Percentiles rank a stretch among this genome's conserved stretches.
phyloP scores from a whole-genome alignment of 2,113 vertebrate genomes.

The Amazona vittata region DNA sequence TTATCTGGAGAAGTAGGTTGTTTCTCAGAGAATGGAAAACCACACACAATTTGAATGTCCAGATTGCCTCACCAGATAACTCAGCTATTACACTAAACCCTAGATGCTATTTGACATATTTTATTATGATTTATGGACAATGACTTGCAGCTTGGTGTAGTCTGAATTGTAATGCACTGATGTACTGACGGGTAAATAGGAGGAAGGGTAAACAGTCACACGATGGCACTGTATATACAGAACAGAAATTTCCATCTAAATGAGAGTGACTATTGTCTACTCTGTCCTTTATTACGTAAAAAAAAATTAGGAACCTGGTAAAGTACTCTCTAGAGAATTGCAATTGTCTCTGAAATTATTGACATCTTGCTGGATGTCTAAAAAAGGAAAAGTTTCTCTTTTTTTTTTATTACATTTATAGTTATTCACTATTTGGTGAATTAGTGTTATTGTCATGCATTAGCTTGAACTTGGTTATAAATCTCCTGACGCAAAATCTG shows the following conservation, averaged over 20 bases:
- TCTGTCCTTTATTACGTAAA: background rate
- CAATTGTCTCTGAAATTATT: background rate
- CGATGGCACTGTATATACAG: background rate
- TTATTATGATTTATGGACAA: constrained; percentile 42
- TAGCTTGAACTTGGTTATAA: background rate
- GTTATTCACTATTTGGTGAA: background rate
- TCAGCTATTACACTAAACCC: background rate
- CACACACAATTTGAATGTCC: constrained; percentile 34
- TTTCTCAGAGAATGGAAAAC: constrained; percentile 12
- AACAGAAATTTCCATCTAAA: background rate
- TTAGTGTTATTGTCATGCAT: background rate
- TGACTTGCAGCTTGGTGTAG: background rate
- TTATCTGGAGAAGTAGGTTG: background rate
- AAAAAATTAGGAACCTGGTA: background rate
- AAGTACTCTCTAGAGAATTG: background rate
- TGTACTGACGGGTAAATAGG: background rate
- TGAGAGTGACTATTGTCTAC: background rate
- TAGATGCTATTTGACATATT: background rate
- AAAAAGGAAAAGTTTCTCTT: background rate
- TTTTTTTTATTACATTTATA: background rate
- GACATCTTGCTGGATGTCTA: background rate
- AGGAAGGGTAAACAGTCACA: background rate
- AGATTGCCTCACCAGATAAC: background rate
- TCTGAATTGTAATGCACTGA: constrained; percentile 1
- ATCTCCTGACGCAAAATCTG: background rate